phyloP scores from a whole-genome alignment of 2,113 vertebrate genomes.

The Macaca nemestrina region DNA sequence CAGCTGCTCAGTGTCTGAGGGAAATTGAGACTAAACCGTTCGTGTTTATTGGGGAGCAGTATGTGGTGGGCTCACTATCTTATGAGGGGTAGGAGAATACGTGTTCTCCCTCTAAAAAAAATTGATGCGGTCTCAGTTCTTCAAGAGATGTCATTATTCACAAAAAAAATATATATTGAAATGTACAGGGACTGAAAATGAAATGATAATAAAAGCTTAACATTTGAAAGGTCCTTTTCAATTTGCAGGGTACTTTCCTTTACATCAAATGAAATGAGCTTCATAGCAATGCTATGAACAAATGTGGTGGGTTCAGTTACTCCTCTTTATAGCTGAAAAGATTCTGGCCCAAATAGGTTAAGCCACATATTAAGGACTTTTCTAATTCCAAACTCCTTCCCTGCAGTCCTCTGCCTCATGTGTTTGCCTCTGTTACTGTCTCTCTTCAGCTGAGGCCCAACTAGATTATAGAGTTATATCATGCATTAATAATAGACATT shows the following conservation, averaged over 20 bases:
- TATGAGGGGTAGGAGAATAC: background rate
- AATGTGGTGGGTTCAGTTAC: background rate
- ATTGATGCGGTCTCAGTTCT: background rate
- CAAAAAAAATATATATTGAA: background rate
- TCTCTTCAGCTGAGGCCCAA: background rate
- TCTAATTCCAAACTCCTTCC: background rate
- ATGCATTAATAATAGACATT: background rate
- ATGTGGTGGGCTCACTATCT: background rate
- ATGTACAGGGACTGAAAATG: background rate
- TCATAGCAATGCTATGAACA: background rate
- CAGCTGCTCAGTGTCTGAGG: background rate
- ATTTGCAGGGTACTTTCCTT: background rate
- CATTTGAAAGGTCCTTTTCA: background rate
- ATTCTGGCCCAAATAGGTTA: background rate
- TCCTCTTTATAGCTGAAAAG: background rate
- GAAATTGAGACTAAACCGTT: background rate
- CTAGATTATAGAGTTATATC: background rate
- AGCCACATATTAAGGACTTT: background rate
- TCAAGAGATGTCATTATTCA: background rate
- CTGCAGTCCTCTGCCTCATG: background rate
- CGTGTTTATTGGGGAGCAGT: background rate
- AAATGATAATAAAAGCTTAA: constrained; percentile 32
- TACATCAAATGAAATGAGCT: background rate
- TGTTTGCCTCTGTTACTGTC: accelerated
- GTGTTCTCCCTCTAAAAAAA: background rate